Conservation (phyloP, 2,888 invertebrate species). For the Gari tellinella region DNA sequence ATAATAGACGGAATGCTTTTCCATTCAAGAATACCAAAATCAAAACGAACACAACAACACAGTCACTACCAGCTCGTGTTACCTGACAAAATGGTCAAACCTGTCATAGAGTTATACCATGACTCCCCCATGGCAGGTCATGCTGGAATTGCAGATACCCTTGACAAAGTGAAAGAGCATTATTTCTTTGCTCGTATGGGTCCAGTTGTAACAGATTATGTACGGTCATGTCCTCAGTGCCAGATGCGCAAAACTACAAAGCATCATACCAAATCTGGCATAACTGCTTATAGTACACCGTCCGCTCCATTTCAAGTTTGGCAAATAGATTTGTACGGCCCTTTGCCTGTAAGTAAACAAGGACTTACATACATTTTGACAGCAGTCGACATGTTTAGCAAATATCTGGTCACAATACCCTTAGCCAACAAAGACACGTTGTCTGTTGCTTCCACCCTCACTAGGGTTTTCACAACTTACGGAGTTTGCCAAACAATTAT, state of each 20-base stretch:
- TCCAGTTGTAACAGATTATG: conserved; percentile 24
- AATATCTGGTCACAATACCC: no score
- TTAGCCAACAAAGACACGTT: conserved; percentile 39
- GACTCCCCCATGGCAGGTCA: conserved; percentile 45
- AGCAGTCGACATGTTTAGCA: conserved; percentile 49
- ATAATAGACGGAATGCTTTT: conserved; percentile 35
- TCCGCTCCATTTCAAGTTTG: conserved; percentile 58
- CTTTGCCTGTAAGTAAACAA: conserved; percentile 47
- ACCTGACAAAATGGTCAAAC: conserved; percentile 20
- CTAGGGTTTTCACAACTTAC: conserved; percentile 35
- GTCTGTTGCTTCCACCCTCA: conserved; percentile 34
- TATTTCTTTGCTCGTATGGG: conserved; percentile 26
- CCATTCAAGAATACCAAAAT: conserved; percentile 23
- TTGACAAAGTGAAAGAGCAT: no score
- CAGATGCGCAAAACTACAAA: no score
- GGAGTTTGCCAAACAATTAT: conserved; percentile 39
- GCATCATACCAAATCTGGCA: no score
- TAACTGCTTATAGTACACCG: no score
- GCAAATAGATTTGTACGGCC: conserved; percentile 53
- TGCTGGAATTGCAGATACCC: conserved; percentile 49
- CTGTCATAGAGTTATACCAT: conserved; percentile 45
- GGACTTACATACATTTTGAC: conserved; percentile 52
- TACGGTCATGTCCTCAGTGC: conserved; percentile 9
- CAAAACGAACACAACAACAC: conserved; percentile 29
- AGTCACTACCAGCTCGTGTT: conserved; percentile 43